Percentiles rank a stretch among this genome's conserved stretches.
Conservation (phyloP, 1,140 invertebrate genomes). For the honey bee (Apis mellifera) region Amel_HAv3.1 CM009944.2:2100001-2100500, state of each 20-base stretch:
- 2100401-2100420: neutral
- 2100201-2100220: too few relatives aligned
- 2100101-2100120: neutral
- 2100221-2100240: rapidly evolving
- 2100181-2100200: neutral
- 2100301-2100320: neutral
- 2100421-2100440: neutral
- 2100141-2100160: neutral
- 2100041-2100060: conserved; percentile 36
- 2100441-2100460: too few relatives aligned
- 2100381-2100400: too few relatives aligned
- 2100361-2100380: neutral
- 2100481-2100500: neutral
- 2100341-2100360: neutral
- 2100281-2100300: neutral
- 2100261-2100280: neutral
- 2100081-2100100: neutral
- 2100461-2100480: too few relatives aligned
- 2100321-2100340: neutral
- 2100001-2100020: conserved; percentile 51
- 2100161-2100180: neutral
- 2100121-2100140: neutral
- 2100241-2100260: neutral
- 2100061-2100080: conserved; percentile 34
- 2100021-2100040: conserved; percentile 21